phyloP scores from a whole-genome alignment of 2,888 invertebrate species.

The Colostygia pectinataria region DNA sequence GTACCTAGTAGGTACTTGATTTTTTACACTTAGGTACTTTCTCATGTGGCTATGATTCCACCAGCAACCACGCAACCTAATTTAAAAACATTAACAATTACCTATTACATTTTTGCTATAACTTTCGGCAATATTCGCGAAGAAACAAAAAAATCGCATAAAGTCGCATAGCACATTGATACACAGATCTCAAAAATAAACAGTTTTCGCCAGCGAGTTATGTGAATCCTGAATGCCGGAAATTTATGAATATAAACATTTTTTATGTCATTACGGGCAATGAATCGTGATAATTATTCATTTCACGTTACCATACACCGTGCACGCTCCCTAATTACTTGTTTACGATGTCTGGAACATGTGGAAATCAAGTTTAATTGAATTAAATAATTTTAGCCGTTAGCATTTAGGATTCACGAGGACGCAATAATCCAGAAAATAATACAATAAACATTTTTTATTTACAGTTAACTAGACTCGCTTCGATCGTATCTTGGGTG shows the following conservation, averaged over 20 bases:
- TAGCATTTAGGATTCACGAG: conserved; percentile 79
- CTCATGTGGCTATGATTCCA: too few relatives aligned
- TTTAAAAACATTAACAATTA: too few relatives aligned
- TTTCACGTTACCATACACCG: conserved; percentile 44
- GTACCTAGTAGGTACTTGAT: too few relatives aligned
- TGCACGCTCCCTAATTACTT: conserved; percentile 55
- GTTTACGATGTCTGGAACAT: conserved; percentile 50
- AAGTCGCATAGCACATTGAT: conserved; percentile 58
- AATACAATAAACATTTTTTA: conserved; percentile 5
- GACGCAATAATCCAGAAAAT: conserved; percentile 66
- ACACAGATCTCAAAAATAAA: conserved; percentile 38
- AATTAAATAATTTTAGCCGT: conserved; percentile 24
- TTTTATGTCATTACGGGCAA: conserved; percentile 57
- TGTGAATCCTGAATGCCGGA: conserved; percentile 79
- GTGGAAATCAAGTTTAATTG: conserved; percentile 29
- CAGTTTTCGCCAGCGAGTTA: conserved; percentile 65
- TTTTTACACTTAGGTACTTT: too few relatives aligned
- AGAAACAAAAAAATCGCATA: conserved; percentile 57
- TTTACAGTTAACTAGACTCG: conserved; percentile 9
- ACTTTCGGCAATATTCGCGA: too few relatives aligned
- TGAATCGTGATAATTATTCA: conserved; percentile 55
- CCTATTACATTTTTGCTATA: too few relatives aligned
- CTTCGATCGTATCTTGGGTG: conserved; percentile 9
- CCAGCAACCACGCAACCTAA: too few relatives aligned
- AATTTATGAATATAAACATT: conserved; percentile 53